These are phyloP conservation scores for Pterostichus niger DNA, from an alignment of 2,888 invertebrate species.

Conservation along the genomic window DNA sequence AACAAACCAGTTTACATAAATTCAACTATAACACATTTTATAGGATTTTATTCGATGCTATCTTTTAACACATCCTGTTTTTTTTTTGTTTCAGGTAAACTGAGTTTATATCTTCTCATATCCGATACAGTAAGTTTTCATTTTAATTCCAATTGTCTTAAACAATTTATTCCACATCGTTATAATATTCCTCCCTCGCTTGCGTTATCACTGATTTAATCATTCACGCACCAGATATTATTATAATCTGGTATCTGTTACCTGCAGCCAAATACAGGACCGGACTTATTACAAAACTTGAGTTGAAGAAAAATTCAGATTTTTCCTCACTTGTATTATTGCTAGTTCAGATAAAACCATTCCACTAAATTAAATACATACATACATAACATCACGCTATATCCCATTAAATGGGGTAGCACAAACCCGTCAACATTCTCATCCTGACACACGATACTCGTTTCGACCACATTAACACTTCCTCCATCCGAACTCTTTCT, in stretches of 20 bases:
- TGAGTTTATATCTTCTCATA: constrained; percentile 14
- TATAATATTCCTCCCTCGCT: constrained; percentile 43
- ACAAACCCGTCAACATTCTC: too few relatives aligned
- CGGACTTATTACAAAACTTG: too few relatives aligned
- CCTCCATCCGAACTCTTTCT: too few relatives aligned
- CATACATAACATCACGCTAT: too few relatives aligned
- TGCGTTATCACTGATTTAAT: constrained; percentile 9
- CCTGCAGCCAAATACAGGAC: too few relatives aligned
- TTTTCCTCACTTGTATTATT: too few relatives aligned
- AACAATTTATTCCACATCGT: constrained; percentile 37
- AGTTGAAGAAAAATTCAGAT: too few relatives aligned
- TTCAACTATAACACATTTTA: constrained; percentile 48
- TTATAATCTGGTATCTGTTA: neutral
- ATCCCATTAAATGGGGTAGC: too few relatives aligned
- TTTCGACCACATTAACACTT: too few relatives aligned
- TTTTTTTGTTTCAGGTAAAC: constrained; percentile 40
- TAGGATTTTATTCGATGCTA: constrained; percentile 46
- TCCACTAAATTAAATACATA: too few relatives aligned
- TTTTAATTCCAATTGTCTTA: constrained; percentile 26
- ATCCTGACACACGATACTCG: too few relatives aligned
- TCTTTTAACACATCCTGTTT: constrained; percentile 45
- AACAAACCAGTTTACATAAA: constrained; percentile 32
- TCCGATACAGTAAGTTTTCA: constrained; percentile 23
- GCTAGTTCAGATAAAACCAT: too few relatives aligned
- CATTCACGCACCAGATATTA: constrained; percentile 49